Percentiles rank a stretch among this genome's conserved stretches.
These are phyloP conservation scores for Oikopleura dioica DNA, from an alignment of 23 tunicate genomes.

Conservation along the genomic window DNA sequence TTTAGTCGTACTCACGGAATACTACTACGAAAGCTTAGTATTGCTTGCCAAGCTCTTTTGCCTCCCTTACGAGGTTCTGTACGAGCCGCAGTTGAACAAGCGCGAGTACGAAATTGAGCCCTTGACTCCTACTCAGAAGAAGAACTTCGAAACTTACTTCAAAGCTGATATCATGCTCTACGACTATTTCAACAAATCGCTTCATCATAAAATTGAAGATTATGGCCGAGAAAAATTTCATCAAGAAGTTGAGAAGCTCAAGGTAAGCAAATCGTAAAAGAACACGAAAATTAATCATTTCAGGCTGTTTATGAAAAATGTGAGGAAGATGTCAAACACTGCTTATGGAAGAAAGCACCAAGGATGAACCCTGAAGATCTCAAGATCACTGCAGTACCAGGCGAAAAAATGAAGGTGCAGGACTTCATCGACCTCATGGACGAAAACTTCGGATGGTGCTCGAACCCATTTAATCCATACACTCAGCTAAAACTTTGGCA, in stretches of 20 bases:
- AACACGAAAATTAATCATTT: too few species aligned
- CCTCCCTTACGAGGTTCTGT: background rate
- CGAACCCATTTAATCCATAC: background rate
- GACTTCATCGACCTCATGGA: background rate
- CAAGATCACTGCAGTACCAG: too few species aligned
- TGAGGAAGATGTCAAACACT: too few species aligned
- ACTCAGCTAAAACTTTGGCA: too few species aligned
- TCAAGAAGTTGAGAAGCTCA: too few species aligned
- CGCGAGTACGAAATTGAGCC: conserved; percentile 6
- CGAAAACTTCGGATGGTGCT: background rate
- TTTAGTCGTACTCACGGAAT: conserved; percentile 6
- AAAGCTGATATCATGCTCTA: background rate
- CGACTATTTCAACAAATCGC: background rate
- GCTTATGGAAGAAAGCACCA: too few species aligned
- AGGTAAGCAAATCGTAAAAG: too few species aligned
- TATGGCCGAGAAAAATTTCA: background rate
- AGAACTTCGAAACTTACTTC: background rate
- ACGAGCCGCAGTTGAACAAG: background rate
- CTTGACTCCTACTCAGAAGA: background rate
- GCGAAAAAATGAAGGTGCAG: background rate
- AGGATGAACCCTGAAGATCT: too few species aligned
- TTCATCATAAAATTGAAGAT: background rate
- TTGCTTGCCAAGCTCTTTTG: background rate
- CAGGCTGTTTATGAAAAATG: too few species aligned
- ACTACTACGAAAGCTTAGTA: background rate